Evolutionary conservation across 2,113 vertebrate species (phyloP).

Genomic region (Uria aalge): DNA sequence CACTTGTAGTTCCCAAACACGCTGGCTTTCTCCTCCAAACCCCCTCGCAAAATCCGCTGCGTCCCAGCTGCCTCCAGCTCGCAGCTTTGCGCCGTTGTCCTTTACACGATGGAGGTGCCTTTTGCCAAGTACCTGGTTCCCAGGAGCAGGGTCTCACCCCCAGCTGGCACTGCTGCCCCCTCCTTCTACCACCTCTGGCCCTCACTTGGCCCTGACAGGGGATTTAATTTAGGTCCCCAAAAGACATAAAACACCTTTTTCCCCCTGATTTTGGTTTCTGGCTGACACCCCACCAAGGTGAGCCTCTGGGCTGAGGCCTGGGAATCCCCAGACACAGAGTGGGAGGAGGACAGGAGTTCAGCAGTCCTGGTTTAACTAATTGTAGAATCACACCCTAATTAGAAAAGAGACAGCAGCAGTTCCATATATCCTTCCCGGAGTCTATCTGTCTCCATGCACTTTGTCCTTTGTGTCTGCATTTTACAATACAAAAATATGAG

Average conservation of each 20-base stretch:
- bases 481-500: background rate
- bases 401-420: background rate
- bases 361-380: background rate
- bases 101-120: accelerated
- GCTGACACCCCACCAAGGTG: background rate
- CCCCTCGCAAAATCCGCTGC: background rate
- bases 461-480: background rate
- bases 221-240: background rate
- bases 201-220: background rate
- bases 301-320: background rate
- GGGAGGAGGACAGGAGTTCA: background rate
- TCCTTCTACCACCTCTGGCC: background rate
- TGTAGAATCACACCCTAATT: background rate
- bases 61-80: background rate
- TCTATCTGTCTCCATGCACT: background rate
- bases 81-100: accelerated
- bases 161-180: background rate
- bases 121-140: background rate
- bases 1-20: background rate
- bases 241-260: background rate
- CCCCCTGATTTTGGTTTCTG: background rate
- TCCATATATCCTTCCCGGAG: background rate
- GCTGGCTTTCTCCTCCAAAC: background rate
- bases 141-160: background rate
- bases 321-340: background rate